phyloP scores from a whole-genome alignment of 2,888 invertebrate species.

The Oeneis ivallda region DNA sequence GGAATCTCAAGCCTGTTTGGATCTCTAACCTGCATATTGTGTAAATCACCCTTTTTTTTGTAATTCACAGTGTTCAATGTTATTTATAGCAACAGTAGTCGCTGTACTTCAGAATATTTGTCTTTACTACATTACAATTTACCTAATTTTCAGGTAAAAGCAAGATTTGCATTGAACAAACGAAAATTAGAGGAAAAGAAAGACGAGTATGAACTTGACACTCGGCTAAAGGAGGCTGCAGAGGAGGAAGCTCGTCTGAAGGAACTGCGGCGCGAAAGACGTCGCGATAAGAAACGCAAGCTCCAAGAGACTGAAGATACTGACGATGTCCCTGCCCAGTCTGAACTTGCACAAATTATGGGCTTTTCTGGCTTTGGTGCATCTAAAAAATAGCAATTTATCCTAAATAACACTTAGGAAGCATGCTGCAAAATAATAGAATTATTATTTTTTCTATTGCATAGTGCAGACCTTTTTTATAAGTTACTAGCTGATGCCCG shows the following conservation, averaged over 20 bases:
- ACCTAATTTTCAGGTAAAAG: conserved; percentile 84
- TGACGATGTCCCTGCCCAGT: conserved; percentile 78
- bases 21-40: too few species aligned
- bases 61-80: too few species aligned
- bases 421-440: not conserved
- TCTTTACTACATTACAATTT: not conserved
- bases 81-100: too few species aligned
- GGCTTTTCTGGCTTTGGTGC: conserved; percentile 97
- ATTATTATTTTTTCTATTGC: not conserved
- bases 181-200: conserved; percentile 97
- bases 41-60: too few species aligned
- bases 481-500: not conserved
- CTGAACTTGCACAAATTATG: conserved; percentile 94
- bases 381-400: conserved; percentile 86
- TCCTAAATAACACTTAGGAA: not conserved
- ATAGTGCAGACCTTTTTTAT: not conserved
- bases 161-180: conserved; percentile 95
- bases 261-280: conserved; percentile 92
- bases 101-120: conserved; percentile 13
- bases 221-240: conserved; percentile 93
- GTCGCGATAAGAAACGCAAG: conserved; percentile 93
- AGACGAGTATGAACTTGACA: conserved; percentile 96
- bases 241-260: conserved; percentile 98
- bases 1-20: too few species aligned
- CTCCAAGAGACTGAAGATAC: conserved; percentile 83